Conservation (phyloP, 2,113 vertebrate genomes). For the Cavia aperea region DNA sequence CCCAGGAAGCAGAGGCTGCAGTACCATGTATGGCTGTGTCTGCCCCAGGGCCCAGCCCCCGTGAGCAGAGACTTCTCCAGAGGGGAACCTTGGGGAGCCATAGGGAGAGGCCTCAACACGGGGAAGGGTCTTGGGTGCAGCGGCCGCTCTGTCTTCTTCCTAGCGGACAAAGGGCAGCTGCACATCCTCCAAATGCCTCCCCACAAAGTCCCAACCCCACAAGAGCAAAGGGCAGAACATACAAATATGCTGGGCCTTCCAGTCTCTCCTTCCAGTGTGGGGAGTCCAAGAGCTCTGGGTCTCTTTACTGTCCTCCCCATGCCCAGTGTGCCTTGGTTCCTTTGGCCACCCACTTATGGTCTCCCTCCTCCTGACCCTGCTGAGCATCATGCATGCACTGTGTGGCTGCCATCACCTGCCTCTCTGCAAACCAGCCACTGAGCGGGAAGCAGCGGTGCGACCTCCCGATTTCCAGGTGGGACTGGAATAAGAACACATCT, state of each 20-base stretch:
- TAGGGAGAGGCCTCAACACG: background rate
- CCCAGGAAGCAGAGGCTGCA: background rate
- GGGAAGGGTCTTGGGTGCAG: background rate
- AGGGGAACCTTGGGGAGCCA: background rate
- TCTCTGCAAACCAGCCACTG: fast-evolving
- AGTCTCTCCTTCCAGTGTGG: background rate
- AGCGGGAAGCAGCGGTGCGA: background rate
- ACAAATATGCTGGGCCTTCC: no score
- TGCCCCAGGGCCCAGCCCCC: background rate
- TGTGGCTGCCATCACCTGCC: background rate
- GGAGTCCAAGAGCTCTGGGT: background rate
- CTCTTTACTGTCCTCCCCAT: background rate
- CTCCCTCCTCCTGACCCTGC: background rate
- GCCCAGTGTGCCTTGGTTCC: background rate
- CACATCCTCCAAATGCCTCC: background rate
- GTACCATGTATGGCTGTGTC: background rate
- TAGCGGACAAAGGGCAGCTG: background rate
- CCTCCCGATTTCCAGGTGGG: constrained; percentile 12
- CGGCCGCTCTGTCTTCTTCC: background rate
- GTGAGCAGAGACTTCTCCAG: background rate
- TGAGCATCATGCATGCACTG: background rate
- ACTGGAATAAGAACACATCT: background rate
- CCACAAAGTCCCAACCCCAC: background rate
- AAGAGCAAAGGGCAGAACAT: background rate
- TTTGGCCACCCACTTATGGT: fast-evolving